Evolutionary conservation across 92 coral and sea anemone species (phyloP).

Genomic region (Porites evermanni): DNA sequence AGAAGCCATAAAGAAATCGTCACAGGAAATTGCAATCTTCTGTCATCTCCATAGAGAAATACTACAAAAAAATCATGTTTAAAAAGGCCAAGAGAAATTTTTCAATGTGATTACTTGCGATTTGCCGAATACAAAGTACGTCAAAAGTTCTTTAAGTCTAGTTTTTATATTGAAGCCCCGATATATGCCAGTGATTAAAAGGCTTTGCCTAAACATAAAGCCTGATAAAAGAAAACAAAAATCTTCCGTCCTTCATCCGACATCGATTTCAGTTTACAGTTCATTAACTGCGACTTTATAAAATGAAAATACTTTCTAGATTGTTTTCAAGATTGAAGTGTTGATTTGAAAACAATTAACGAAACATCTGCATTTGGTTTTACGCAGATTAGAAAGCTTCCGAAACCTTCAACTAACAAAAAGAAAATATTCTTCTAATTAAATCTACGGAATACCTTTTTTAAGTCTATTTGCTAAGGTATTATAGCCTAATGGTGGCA

Average conservation of each 20-base stretch:
- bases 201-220: too few relatives aligned
- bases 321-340: conserved; percentile 2
- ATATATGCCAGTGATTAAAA: too few relatives aligned
- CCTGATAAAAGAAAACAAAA: background rate
- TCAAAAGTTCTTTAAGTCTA: too few relatives aligned
- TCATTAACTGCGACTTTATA: background rate
- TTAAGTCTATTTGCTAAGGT: conserved; percentile 3
- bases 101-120: too few relatives aligned
- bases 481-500: background rate
- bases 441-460: conserved; percentile 18
- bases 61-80: too few relatives aligned
- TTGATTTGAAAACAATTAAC: conserved; percentile 9
- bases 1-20: too few relatives aligned
- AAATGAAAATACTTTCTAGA: background rate
- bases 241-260: background rate
- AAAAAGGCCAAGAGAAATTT: too few relatives aligned
- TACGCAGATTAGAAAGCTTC: conserved; percentile 8
- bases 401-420: conserved; percentile 17
- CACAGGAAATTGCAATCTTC: too few relatives aligned
- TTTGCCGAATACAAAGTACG: too few relatives aligned
- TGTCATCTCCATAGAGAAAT: too few relatives aligned
- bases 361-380: conserved; percentile 8
- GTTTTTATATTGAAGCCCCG: too few relatives aligned
- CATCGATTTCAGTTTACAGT: background rate
- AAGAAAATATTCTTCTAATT: background rate